Percentiles rank a stretch among this genome's conserved stretches.
Evolutionary conservation across 30 jellyfish, hydroid and myxozoan species (phyloP).

Genomic region (Rhopilema esculentum): DNA sequence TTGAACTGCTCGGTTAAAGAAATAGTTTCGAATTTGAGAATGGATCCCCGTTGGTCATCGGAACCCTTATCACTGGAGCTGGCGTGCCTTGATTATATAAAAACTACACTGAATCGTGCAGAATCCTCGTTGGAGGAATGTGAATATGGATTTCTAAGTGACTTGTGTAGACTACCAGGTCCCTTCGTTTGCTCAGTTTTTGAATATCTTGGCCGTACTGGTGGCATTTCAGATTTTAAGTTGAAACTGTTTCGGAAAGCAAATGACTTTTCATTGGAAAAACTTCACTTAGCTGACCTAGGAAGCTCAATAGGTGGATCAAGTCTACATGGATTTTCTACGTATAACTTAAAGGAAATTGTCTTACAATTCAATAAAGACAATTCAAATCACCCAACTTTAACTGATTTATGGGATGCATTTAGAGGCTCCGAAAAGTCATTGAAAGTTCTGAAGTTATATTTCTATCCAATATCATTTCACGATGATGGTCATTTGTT

Average conservation of each 20-base stretch:
- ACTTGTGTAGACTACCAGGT: constrained; percentile 20
- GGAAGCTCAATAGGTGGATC: constrained; percentile 8
- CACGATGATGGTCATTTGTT: constrained; percentile 31
- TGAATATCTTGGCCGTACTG: constrained; percentile 48
- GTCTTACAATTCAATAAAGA: constrained; percentile 19
- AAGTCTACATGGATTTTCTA: constrained; percentile 14
- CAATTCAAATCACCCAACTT: constrained; percentile 13
- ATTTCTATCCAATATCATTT: constrained; percentile 9
- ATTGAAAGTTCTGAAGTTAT: constrained; percentile 28
- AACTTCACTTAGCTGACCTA: constrained; percentile 30
- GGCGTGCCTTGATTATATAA: constrained; percentile 29
- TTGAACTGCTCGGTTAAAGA: neutral
- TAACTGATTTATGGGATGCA: constrained; percentile 40
- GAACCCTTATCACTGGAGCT: constrained; percentile 40
- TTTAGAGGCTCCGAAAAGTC: constrained; percentile 55
- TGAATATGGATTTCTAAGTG: neutral
- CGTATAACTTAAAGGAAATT: constrained; percentile 39
- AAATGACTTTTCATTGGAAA: neutral
- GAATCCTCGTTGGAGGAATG: neutral
- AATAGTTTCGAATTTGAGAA: neutral
- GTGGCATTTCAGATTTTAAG: constrained; percentile 34
- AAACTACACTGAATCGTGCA: neutral
- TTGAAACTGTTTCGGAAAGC: constrained; percentile 10
- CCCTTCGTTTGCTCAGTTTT: constrained; percentile 28
- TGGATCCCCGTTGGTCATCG: constrained; percentile 8